Evolutionary conservation across 2,888 invertebrate genomes (phyloP).

Genomic region (Lochmaea capreae): DNA sequence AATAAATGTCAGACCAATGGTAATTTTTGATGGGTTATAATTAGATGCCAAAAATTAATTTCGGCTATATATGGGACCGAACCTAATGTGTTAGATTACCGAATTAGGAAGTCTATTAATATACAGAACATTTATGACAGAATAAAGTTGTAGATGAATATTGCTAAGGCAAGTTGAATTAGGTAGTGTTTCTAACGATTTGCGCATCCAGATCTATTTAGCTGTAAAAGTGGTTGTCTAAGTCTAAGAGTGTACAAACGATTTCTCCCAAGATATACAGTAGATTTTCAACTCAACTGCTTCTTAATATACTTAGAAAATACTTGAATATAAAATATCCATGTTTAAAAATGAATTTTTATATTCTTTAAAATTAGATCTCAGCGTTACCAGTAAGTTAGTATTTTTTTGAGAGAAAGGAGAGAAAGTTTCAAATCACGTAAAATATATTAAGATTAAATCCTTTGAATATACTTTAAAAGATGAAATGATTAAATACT

Average conservation of each 20-base stretch:
- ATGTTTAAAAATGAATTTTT: no score
- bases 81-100: background rate
- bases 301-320: no score
- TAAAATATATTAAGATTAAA: background rate
- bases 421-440: background rate
- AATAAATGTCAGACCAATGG: background rate
- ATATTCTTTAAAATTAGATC: background rate
- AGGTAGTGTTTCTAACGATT: background rate
- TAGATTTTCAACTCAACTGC: no score
- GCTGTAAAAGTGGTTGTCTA: background rate
- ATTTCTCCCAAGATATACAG: no score
- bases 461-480: background rate
- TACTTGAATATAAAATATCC: no score
- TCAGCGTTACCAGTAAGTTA: background rate
- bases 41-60: slow-evolving; percentile 5
- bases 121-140: background rate
- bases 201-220: background rate
- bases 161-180: background rate
- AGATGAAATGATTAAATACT: no score
- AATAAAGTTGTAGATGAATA: background rate
- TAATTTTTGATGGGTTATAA: slow-evolving; percentile 4
- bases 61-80: background rate
- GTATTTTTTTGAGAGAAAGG: background rate
- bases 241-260: background rate
- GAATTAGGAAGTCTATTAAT: background rate